phyloP scores from a whole-genome alignment of 2,113 vertebrate genomes.

The Corythaeola cristata region DNA sequence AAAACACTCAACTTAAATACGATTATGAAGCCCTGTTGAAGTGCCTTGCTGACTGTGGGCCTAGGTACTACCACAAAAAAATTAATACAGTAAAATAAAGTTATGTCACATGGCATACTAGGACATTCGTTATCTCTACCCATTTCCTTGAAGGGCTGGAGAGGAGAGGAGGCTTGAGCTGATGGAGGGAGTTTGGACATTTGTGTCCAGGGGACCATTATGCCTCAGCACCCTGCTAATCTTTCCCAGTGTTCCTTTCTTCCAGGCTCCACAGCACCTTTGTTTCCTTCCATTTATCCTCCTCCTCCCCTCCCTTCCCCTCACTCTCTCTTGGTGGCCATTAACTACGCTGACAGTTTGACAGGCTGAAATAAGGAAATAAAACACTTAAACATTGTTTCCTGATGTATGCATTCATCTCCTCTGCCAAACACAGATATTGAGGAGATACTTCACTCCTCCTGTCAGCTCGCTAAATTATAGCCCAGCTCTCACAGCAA shows the following conservation, averaged over 20 bases:
- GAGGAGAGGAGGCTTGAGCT: not conserved
- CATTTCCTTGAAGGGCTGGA: not conserved
- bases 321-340: constrained; percentile 77
- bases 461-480: constrained; percentile 86
- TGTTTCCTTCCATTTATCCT: constrained; percentile 64
- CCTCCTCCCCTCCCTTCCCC: constrained; percentile 28
- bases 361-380: constrained; percentile 84
- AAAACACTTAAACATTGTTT: constrained; percentile 87
- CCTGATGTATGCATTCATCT: constrained; percentile 90
- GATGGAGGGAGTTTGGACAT: not conserved
- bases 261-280: constrained; percentile 65
- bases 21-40: not conserved
- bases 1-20: not conserved
- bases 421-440: constrained; percentile 87
- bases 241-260: constrained; percentile 45
- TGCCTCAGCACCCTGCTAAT: constrained; percentile 28
- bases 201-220: constrained; percentile 4
- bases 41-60: not conserved
- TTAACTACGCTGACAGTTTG: constrained; percentile 84
- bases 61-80: not conserved
- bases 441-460: constrained; percentile 87
- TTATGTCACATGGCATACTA: fast-evolving
- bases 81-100: not conserved
- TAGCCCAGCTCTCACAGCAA: constrained; percentile 68
- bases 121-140: not conserved